Percentiles rank a stretch among this genome's conserved stretches.
Evolutionary conservation across 1,140 invertebrate species (phyloP).

Genomic region (Cotesia vestalis): DNA sequence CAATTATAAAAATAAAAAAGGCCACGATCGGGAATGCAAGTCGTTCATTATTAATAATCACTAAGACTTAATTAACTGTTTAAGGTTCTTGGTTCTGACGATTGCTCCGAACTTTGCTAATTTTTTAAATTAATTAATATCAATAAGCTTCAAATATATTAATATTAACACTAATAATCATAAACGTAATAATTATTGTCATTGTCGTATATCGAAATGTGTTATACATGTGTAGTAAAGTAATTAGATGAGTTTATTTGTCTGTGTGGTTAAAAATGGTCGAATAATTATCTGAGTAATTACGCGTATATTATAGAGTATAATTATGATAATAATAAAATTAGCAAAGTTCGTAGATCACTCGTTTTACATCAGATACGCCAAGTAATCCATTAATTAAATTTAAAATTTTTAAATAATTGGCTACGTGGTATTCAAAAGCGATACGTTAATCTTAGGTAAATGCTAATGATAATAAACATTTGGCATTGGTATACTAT

Average conservation of each 20-base stretch:
- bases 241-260: too few species aligned
- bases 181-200: not conserved
- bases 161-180: not conserved
- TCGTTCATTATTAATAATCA: conserved; percentile 48
- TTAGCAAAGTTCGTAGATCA: conserved; percentile 23
- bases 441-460: conserved; percentile 59
- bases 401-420: conserved; percentile 40
- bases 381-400: conserved; percentile 32
- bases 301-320: too few species aligned
- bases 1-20: conserved; percentile 36
- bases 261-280: too few species aligned
- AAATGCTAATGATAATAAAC: conserved; percentile 30
- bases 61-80: conserved; percentile 46
- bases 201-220: too few species aligned
- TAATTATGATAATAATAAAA: not conserved
- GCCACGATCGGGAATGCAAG: conserved; percentile 54
- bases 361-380: conserved; percentile 29
- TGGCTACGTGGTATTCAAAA: conserved; percentile 62
- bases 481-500: conserved; percentile 19
- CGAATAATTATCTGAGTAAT: too few species aligned
- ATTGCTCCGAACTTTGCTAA: conserved; percentile 21
- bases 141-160: not conserved
- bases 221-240: too few species aligned
- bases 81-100: conserved; percentile 15
- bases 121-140: not conserved